phyloP scores from a whole-genome alignment of 2,113 vertebrate genomes.

The Pogona vitticeps region DNA sequence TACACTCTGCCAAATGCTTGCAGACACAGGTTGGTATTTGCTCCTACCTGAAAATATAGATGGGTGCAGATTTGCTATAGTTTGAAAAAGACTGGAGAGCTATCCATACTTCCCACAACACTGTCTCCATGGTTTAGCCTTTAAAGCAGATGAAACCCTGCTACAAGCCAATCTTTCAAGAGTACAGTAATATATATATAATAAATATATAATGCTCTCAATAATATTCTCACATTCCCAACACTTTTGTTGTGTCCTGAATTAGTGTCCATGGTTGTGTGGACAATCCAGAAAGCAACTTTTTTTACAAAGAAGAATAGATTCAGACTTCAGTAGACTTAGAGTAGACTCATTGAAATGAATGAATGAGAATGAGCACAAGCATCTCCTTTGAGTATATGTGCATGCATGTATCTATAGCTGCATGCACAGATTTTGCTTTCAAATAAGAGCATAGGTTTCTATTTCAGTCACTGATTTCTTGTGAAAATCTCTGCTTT shows the following conservation, averaged over 20 bases:
- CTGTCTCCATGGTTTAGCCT: not conserved
- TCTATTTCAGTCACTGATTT: constrained; percentile 1
- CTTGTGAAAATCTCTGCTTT: not conserved
- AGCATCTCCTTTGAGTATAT: not conserved
- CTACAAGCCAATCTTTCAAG: not conserved
- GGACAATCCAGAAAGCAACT: not conserved
- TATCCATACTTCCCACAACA: not conserved
- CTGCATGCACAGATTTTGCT: not conserved
- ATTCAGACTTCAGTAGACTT: not conserved
- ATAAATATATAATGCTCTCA: not conserved
- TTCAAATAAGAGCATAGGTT: not conserved
- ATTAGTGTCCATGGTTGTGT: too few relatives aligned
- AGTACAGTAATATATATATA: too few relatives aligned
- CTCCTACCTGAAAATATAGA: not conserved
- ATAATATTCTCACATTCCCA: not conserved
- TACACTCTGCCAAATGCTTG: too few relatives aligned
- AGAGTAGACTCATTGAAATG: not conserved
- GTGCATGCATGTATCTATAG: not conserved
- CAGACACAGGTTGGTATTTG: not conserved
- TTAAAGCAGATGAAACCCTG: not conserved
- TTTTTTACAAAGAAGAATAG: not conserved
- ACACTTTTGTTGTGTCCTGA: not conserved
- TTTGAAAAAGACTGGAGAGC: not conserved
- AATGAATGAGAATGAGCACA: too few relatives aligned
- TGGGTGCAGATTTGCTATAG: not conserved